Evolutionary conservation across 2,888 invertebrate genomes (phyloP), one percentile per base, ranked within the genome.

Genomic region (Sminthurides aquaticus): DNA sequence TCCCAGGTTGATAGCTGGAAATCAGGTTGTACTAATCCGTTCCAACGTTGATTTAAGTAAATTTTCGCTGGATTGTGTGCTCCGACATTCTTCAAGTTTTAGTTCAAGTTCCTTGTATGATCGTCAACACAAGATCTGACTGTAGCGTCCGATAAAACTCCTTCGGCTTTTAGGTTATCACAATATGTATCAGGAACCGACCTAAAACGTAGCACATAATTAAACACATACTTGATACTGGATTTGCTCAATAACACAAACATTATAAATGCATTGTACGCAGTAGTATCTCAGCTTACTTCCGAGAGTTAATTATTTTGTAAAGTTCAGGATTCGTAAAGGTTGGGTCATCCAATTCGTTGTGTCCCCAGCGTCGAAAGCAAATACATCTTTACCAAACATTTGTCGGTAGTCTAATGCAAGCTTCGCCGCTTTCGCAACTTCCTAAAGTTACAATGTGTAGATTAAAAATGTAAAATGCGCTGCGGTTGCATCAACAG

Each of bases 341-440:
- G 0, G 90, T 90, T 0, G 99, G 98, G 79, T 99, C 97, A 77
- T 99, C 99, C 48, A 99, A 77, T 78, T 99, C 98, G 77, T 99
- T 99, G 80, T 99, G 99, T 0, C 98, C 98, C 89, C 91, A 93
- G 71, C 87, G 84, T 62, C 97, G 84, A 79, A 86, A 99, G 80
- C 98, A 98, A 95, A 89, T n/a, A 95, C 85, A 76, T 96, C 96
- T 77, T 91, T 92, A 1, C 88, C 84, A 78, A 96, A 98, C 76
- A 82, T 84, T 64, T 92, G 84, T 74, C 94, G 90, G 78, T 97
- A 98, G 58, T 88, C 86, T 76, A 93, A 86, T 0, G 96, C 97
- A 65, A 98, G 80, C 75, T 85, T 84, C 0, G 95, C 87, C 0
- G 92, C 90, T 77, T 86, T 86, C 0, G 86, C 82, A 3, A 96